These are phyloP conservation scores for Vulpes ferrilata DNA, from an alignment of 2,113 vertebrate genomes.

Conservation along the genomic window DNA sequence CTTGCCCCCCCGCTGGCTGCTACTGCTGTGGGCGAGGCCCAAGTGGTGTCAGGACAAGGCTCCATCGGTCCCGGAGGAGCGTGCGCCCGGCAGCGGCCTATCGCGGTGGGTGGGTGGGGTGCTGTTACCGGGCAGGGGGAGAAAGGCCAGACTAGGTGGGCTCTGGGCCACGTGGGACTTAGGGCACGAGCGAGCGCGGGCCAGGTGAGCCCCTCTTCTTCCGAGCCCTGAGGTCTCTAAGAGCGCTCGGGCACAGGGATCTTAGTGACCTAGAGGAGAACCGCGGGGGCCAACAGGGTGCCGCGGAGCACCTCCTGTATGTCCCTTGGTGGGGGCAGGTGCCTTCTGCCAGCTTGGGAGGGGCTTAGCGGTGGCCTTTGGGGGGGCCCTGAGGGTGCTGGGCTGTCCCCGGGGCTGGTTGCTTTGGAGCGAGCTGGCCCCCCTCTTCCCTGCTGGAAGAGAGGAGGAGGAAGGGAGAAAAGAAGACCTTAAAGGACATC, in stretches of 20 bases:
- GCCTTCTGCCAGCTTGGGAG: background rate
- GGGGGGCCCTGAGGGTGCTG: background rate
- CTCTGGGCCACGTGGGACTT: background rate
- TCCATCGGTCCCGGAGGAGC: background rate
- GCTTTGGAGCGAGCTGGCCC: background rate
- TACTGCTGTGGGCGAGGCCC: background rate
- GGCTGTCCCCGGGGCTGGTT: background rate
- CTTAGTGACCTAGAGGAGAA: background rate
- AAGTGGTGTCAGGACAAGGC: background rate
- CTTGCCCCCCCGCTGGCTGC: background rate
- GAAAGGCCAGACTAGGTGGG: background rate
- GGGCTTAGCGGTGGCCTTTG: too few species aligned
- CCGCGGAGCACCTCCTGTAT: too few species aligned
- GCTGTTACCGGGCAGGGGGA: background rate
- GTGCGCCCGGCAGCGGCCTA: too few species aligned
- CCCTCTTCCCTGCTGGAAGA: background rate
- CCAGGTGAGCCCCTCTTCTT: background rate
- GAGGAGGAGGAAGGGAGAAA: background rate
- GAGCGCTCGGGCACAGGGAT: too few species aligned
- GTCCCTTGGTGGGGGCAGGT: background rate
- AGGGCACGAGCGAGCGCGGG: background rate
- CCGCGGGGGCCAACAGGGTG: background rate
- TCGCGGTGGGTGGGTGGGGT: background rate
- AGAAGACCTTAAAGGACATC: background rate
- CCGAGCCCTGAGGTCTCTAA: background rate